phyloP scores from a whole-genome alignment of 2,797 vertebrate genomes.

The Furcifer pardalis region DNA sequence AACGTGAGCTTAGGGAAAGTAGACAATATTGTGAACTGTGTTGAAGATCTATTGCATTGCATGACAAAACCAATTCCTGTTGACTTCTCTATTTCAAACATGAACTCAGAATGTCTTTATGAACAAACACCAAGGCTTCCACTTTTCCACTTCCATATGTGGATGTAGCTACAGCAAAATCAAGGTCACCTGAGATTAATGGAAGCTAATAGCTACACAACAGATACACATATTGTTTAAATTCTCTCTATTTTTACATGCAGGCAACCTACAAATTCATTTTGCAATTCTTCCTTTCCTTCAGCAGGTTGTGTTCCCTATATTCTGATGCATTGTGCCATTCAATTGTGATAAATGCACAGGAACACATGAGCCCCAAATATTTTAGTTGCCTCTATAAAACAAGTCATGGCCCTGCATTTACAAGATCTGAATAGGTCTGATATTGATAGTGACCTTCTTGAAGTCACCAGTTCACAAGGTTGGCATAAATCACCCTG shows the following conservation, averaged over 20 bases:
- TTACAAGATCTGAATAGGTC: too few species aligned
- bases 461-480: too few species aligned
- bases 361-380: neutral
- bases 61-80: neutral
- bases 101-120: neutral
- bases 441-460: too few species aligned
- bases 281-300: neutral
- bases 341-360: neutral
- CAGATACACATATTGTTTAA: neutral
- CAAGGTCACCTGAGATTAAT: neutral
- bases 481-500: too few species aligned
- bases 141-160: too few species aligned
- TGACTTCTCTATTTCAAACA: neutral
- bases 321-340: neutral
- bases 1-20: neutral
- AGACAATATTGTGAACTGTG: neutral
- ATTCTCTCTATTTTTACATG: neutral
- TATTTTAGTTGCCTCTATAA: neutral
- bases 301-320: neutral
- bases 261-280: neutral
- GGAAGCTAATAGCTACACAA: neutral
- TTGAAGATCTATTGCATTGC: neutral
- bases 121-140: neutral
- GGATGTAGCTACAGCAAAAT: neutral
- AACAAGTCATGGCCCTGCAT: too few species aligned